Conservation (phyloP, 2,797 vertebrate genomes). For the Acanthornis magna region DNA sequence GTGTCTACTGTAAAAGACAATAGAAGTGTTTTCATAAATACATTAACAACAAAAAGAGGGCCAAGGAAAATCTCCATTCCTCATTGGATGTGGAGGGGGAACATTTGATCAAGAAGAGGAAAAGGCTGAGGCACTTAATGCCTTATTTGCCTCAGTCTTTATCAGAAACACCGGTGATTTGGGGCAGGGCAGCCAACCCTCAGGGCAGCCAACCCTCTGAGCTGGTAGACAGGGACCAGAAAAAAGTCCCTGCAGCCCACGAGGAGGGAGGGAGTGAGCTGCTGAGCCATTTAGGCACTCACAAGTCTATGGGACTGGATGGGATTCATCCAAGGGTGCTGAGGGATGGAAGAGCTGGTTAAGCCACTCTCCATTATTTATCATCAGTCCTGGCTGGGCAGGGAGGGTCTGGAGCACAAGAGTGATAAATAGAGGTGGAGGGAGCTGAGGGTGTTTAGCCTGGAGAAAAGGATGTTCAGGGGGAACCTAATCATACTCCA, state of each 20-base stretch:
- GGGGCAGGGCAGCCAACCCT: too few relatives aligned
- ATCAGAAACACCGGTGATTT: not conserved
- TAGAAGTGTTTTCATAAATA: not conserved
- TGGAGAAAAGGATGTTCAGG: not conserved
- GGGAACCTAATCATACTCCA: too few relatives aligned
- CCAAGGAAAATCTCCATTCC: not conserved
- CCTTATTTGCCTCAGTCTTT: not conserved
- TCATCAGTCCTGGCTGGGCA: not conserved
- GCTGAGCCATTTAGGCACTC: not conserved
- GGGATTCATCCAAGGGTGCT: not conserved
- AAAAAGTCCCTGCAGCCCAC: not conserved
- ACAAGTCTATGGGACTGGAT: not conserved
- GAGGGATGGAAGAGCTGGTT: not conserved
- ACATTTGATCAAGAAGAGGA: not conserved
- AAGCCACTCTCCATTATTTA: not conserved
- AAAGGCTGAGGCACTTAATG: not conserved
- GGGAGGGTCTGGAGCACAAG: not conserved
- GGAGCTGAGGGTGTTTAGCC: not conserved
- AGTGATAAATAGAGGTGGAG: not conserved
- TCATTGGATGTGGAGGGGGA: not conserved
- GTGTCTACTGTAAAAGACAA: not conserved
- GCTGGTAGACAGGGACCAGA: not conserved
- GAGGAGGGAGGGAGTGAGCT: not conserved
- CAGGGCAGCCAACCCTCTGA: not conserved
- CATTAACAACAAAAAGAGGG: not conserved